Base-by-base conservation (phyloP, 1,140 invertebrate genomes). In the Mizuhopecten yessoensis region DNA sequence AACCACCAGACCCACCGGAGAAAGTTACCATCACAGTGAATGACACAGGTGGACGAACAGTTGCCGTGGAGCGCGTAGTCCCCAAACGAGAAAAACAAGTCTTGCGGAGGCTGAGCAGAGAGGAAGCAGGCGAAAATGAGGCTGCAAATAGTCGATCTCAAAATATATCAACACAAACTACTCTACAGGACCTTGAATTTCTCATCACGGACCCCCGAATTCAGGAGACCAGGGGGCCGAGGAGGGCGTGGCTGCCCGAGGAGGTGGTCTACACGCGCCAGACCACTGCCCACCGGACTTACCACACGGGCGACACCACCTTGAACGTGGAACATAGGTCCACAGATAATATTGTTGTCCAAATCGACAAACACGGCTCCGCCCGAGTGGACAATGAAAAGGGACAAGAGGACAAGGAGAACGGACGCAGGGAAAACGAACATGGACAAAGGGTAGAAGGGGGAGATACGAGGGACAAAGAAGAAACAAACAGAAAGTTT, bases 271-370 rank as follows among this genome's bases (percentile, higher is more conserved):
- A 75, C 23, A 75, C 57, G 1, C 57, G 57, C 11, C 23, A 75
- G 23, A 17, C 57, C 23, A 29, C n/a, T 17, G 57, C 23, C n/a
- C 57, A 75, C 5, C 9, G 57, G n/a, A 75, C 57, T 5, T 75
- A 75, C 57, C 57, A n/a, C 9, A 29, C 57, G 1, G 57, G 57
- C 3, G 57, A 29, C 57, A 75, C 57, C 23, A 75, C 57, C 5
- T 13, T 75, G n/a, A 75, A 75, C 1, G 57, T 75, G 17, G 57
- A 75, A n/a, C 57, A 75, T 75, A n/a, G 23, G 57, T 17, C 57
- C 11, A 75, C 57, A 29, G 57, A 75, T 13, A 75, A 75, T 75
- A 75, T 75, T 75, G n/a, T 75, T n/a, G 57, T 75, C 57, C 57
- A 75, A 75, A 75, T 75, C 9, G 57, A 75, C n/a, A 75, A 23